Percentiles rank a stretch among this genome's conserved stretches.
These are phyloP conservation scores for Acanthurus leucopareius DNA, from an alignment of 2,797 vertebrate genomes.

Conservation along the genomic window DNA sequence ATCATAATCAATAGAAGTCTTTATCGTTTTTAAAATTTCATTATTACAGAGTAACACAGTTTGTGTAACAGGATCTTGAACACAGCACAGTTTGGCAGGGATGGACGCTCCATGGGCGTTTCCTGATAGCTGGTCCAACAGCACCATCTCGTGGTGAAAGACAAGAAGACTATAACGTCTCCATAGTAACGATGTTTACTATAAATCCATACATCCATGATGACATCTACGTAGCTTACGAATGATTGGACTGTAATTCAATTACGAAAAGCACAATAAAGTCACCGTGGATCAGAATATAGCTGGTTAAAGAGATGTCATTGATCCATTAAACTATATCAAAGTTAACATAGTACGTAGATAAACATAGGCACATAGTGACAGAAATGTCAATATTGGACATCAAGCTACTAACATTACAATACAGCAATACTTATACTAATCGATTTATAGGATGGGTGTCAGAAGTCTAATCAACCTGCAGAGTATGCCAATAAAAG, in stretches of 20 bases:
- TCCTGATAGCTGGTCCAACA: conserved; percentile 16
- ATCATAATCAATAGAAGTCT: fast-evolving
- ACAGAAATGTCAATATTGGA: neutral
- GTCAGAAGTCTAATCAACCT: neutral
- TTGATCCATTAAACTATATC: neutral
- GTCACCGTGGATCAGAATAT: neutral
- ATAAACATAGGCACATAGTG: neutral
- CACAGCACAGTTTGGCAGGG: conserved; percentile 21
- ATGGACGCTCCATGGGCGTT: neutral
- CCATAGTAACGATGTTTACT: neutral
- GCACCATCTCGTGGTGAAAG: conserved; percentile 31
- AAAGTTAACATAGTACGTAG: too few species aligned
- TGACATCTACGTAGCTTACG: too few species aligned
- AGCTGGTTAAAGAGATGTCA: neutral
- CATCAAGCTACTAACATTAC: neutral
- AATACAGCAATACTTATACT: neutral
- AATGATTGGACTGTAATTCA: neutral
- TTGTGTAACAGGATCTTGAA: conserved; percentile 39
- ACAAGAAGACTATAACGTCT: neutral
- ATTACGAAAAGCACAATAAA: neutral
- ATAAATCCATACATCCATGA: too few species aligned
- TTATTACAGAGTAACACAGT: neutral
- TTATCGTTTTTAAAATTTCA: neutral
- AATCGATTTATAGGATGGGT: neutral
- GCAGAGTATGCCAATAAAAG: neutral